Conservation (phyloP, 35 echinoderm and acorn worm genomes). For the Hemicentrotus pulcherrimus region DNA sequence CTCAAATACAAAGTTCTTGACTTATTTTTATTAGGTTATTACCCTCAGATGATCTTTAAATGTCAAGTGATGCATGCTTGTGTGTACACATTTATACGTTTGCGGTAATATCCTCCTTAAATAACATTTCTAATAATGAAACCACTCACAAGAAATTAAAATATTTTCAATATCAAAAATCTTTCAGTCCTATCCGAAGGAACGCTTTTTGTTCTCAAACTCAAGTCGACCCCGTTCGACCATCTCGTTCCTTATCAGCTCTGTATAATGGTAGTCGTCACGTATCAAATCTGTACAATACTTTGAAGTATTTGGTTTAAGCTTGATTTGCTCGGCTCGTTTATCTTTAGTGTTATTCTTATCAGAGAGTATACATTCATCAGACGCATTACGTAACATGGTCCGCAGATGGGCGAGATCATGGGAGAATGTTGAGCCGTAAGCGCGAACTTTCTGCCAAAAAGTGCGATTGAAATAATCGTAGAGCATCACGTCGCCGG, state of each 20-base stretch:
- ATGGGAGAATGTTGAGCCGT: constrained; percentile 37
- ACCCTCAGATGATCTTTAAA: too few species aligned
- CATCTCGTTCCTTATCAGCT: not conserved
- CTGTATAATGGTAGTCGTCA: not conserved
- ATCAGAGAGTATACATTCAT: constrained; percentile 6
- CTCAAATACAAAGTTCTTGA: too few species aligned
- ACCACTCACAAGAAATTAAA: too few species aligned
- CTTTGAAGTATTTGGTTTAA: not conserved
- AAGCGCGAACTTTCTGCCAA: constrained; percentile 31
- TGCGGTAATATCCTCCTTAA: too few species aligned
- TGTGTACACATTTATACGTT: too few species aligned
- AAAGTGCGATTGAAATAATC: constrained; percentile 50
- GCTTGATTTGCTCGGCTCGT: not conserved
- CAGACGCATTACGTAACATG: not conserved
- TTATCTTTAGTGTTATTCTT: not conserved
- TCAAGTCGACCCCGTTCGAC: not conserved
- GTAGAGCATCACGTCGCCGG: constrained; percentile 55
- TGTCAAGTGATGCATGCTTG: too few species aligned
- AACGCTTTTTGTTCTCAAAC: too few species aligned
- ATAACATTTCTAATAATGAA: too few species aligned
- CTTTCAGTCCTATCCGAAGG: too few species aligned
- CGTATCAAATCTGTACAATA: constrained; percentile 40
- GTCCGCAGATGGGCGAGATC: constrained; percentile 48
- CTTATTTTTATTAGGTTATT: too few species aligned
- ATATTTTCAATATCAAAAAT: too few species aligned